Evolutionary conservation across 2,113 vertebrate genomes (phyloP).

Genomic region (Calidris pugnax): DNA sequence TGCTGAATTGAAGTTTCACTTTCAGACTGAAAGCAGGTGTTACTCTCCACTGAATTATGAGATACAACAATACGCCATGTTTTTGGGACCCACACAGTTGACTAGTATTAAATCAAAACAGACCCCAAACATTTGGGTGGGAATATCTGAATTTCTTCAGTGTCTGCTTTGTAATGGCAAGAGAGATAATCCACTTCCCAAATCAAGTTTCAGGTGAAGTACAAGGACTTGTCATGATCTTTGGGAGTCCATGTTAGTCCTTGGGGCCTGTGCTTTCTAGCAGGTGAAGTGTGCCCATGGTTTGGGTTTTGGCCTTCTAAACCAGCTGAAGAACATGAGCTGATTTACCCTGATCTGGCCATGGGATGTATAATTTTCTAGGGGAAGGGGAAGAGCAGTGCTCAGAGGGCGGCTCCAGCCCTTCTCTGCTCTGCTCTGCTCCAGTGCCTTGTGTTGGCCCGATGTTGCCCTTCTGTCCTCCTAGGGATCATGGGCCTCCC

Average conservation of each 20-base stretch:
- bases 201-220: neutral
- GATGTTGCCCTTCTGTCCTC: neutral
- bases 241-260: neutral
- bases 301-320: neutral
- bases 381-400: neutral
- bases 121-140: neutral
- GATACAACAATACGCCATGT: neutral
- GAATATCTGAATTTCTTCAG: neutral
- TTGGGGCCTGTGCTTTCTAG: neutral
- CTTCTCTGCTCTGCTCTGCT: neutral
- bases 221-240: neutral
- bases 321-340: neutral
- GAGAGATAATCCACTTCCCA: neutral
- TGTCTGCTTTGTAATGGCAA: neutral
- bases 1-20: slow-evolving; percentile 29
- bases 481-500: neutral
- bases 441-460: neutral
- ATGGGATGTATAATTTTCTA: neutral
- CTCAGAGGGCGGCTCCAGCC: neutral
- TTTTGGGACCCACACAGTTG: neutral
- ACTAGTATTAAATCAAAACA: neutral
- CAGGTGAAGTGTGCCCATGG: neutral
- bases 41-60: neutral
- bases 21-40: slow-evolving; percentile 28
- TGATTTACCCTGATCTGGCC: neutral